These are phyloP conservation scores for Drosophila ogumai DNA, from an alignment of 1,140 invertebrate species.

Conservation along the genomic window DNA sequence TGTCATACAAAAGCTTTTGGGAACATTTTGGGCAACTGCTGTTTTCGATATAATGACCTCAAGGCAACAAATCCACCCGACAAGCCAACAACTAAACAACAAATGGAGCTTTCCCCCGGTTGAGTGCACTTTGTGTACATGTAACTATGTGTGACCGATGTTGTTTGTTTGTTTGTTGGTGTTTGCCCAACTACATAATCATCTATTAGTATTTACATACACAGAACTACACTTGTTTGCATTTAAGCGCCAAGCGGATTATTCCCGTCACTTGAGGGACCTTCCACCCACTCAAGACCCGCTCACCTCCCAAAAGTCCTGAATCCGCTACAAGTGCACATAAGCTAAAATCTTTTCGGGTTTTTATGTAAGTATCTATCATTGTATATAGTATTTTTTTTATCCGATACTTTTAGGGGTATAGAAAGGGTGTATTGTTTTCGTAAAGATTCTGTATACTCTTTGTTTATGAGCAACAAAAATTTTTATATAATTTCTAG, in stretches of 20 bases:
- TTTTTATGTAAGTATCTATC: conserved; percentile 17
- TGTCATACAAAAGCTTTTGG: conserved; percentile 80
- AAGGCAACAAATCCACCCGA: conserved; percentile 66
- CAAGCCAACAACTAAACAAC: conserved; percentile 71
- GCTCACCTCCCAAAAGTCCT: not conserved
- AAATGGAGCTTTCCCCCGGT: conserved; percentile 72
- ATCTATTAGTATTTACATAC: conserved; percentile 83
- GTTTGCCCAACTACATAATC: conserved; percentile 82
- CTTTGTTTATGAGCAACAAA: not conserved
- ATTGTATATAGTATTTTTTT: conserved; percentile 1
- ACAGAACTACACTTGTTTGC: conserved; percentile 82
- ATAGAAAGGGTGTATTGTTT: not conserved
- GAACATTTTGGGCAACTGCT: conserved; percentile 81
- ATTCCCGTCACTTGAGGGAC: conserved; percentile 53
- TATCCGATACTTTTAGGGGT: not conserved
- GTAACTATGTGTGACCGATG: conserved; percentile 79
- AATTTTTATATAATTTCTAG: not conserved
- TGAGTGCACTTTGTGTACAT: conserved; percentile 81
- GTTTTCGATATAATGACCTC: conserved; percentile 83
- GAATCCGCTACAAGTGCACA: conserved; percentile 16
- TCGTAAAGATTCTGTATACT: too few species aligned
- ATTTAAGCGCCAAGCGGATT: conserved; percentile 81
- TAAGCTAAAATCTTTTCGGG: conserved; percentile 20
- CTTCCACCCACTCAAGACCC: conserved; percentile 7
- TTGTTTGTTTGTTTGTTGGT: conserved; percentile 59